Percentiles rank a stretch among this genome's conserved stretches.
Evolutionary conservation across 2,113 vertebrate species (phyloP).

Genomic region (Corvus hawaiiensis): DNA sequence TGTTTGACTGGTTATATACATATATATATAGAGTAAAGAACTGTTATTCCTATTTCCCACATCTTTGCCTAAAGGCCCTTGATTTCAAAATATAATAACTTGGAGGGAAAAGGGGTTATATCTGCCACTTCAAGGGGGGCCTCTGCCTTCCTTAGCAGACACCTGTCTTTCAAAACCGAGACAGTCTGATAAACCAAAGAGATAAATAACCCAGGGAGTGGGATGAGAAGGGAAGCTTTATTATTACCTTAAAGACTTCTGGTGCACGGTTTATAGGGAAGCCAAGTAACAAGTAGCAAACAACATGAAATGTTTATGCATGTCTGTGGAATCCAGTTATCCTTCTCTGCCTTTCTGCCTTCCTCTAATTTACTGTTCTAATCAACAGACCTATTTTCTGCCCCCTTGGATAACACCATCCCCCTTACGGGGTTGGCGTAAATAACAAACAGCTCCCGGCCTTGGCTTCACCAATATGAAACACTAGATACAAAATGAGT

Average conservation of each 20-base stretch:
- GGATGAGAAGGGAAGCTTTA: not conserved
- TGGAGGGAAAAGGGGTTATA: no score
- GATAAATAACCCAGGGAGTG: conserved; percentile 5
- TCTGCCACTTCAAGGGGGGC: no score
- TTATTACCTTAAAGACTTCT: conserved; percentile 26
- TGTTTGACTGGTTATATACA: no score
- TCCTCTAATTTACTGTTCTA: conserved; percentile 72
- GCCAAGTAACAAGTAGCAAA: not conserved
- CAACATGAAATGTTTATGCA: conserved; percentile 61
- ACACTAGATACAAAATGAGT: conserved; percentile 73
- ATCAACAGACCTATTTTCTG: conserved; percentile 70
- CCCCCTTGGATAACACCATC: conserved; percentile 26
- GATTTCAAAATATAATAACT: no score
- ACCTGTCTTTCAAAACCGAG: no score
- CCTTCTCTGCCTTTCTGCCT: not conserved
- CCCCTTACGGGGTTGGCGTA: conserved; percentile 53
- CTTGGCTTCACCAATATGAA: conserved; percentile 55
- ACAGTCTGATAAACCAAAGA: not conserved
- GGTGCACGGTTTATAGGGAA: conserved; percentile 10
- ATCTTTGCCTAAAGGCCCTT: no score
- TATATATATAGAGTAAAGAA: no score
- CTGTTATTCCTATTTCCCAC: no score
- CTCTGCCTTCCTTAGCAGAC: no score
- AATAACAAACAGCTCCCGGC: conserved; percentile 65
- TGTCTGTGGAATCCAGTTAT: conserved; percentile 4